Evolutionary conservation across 2,888 invertebrate genomes (phyloP), one percentile per base, ranked within the genome.

Genomic region (Nemoura dubitans): DNA sequence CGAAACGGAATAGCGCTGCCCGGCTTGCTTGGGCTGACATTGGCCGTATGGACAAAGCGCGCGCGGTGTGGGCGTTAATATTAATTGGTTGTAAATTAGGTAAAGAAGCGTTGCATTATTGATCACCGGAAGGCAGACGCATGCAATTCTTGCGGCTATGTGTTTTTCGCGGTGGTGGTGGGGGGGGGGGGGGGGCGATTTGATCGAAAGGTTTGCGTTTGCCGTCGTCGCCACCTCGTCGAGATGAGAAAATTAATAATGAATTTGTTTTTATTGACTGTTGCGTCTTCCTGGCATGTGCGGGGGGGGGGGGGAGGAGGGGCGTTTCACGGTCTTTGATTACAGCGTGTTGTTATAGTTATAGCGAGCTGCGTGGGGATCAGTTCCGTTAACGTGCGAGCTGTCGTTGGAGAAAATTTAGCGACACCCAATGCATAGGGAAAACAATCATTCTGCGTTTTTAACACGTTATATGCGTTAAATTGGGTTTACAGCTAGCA

Each of bases 31-130:
- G n/a, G 36, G 36, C 28, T 81, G 81, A 28, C 28, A 81, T 81
- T 30, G 25, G 36, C 36, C 10, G 81, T 5, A 29, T n/a, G 81
- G 81, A 81, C 81, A 81, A 81, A 29, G 27, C n/a, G n/a, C n/a
- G n/a, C n/a, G n/a, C n/a, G n/a, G n/a, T n/a, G n/a, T n/a, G 78
- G 78, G 28, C 10, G 14, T 81, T 81, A 81, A 81, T 81, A 81
- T 81, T 81, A 81, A 81, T 81, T 29, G 81, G 81, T 81, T 81
- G 81, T 81, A 81, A 81, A 81, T 81, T 81, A 81, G 28, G 81
- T 1, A 81, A 81, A 14, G 81, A 81, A 81, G 81, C n/a, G n/a
- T 29, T 81, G 30, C 25, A 81, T 81, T 81, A 81, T 81, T 81
- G 30, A 81, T n/a, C 1, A 30, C 25, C n/a, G n/a, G n/a, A n/a